Conservation (phyloP, 2,797 vertebrate genomes). For the Dipus sagitta region DNA sequence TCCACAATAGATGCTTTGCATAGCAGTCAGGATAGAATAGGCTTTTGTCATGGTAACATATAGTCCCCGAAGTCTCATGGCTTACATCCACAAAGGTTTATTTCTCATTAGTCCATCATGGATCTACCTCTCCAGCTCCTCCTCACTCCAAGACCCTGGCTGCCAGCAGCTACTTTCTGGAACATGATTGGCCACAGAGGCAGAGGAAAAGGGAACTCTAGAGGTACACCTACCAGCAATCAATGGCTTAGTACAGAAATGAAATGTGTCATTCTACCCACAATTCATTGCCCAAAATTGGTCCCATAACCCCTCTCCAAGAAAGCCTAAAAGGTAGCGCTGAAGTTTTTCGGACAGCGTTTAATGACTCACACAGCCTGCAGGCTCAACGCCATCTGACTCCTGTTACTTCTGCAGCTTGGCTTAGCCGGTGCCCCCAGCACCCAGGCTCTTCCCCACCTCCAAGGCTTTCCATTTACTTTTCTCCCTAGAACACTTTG, state of each 20-base stretch:
- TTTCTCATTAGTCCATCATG: constrained; percentile 27
- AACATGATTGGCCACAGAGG: neutral
- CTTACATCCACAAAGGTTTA: constrained; percentile 47
- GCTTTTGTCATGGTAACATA: constrained; percentile 23
- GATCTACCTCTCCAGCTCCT: constrained; percentile 7
- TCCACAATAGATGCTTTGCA: neutral
- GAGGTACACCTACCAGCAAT: neutral
- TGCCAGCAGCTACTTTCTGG: neutral
- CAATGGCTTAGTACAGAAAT: neutral
- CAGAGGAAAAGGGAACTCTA: neutral
- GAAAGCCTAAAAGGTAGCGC: neutral
- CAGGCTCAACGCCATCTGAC: neutral
- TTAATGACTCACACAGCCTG: neutral
- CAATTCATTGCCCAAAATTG: neutral
- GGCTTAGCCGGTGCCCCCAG: neutral
- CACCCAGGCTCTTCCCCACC: neutral
- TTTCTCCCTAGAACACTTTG: constrained; percentile 37
- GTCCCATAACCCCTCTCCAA: neutral
- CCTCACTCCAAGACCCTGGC: neutral
- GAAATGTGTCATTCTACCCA: neutral
- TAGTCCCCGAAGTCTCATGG: constrained; percentile 15
- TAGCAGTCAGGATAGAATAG: constrained; percentile 40
- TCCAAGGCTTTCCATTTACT: neutral
- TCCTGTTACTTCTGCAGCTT: neutral
- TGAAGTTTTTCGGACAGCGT: neutral